A percentile compares a stretch with the other conserved stretches of the same genome.
These are phyloP conservation scores for Corynorhinus townsendii DNA, from an alignment of 2,113 vertebrate species.

Conservation along the genomic window DNA sequence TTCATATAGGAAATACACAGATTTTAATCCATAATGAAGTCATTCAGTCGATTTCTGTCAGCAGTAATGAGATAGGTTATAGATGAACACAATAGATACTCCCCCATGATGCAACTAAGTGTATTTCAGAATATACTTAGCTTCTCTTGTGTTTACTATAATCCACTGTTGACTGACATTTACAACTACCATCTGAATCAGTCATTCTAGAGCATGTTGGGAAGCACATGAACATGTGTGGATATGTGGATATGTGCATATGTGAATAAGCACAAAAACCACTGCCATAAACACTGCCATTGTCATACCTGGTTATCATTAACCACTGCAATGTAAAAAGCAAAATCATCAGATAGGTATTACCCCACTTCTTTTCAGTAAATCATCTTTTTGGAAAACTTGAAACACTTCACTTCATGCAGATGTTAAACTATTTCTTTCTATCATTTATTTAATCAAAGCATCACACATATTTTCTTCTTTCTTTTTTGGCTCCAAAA, in stretches of 20 bases:
- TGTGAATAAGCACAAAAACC: background rate
- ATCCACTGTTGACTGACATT: background rate
- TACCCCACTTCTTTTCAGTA: background rate
- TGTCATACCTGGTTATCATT: background rate
- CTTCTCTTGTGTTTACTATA: background rate
- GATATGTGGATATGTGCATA: background rate
- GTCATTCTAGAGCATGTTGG: background rate
- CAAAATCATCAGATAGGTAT: background rate
- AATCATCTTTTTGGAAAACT: background rate
- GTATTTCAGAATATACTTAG: background rate
- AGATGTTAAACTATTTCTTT: background rate
- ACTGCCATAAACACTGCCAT: background rate
- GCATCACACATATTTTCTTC: background rate
- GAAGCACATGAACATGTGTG: background rate
- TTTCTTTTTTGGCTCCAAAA: background rate
- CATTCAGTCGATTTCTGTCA: background rate
- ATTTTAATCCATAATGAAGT: background rate
- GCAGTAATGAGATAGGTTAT: background rate
- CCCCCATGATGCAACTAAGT: background rate
- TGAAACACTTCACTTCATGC: background rate
- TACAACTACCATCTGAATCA: background rate
- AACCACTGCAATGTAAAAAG: background rate
- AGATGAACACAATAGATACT: background rate
- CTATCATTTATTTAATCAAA: conserved; percentile 2
- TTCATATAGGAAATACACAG: background rate